Evolutionary conservation across 2,113 vertebrate genomes (phyloP), one percentile per base, ranked within the genome.

Genomic region (Lepisosteus oculatus): DNA sequence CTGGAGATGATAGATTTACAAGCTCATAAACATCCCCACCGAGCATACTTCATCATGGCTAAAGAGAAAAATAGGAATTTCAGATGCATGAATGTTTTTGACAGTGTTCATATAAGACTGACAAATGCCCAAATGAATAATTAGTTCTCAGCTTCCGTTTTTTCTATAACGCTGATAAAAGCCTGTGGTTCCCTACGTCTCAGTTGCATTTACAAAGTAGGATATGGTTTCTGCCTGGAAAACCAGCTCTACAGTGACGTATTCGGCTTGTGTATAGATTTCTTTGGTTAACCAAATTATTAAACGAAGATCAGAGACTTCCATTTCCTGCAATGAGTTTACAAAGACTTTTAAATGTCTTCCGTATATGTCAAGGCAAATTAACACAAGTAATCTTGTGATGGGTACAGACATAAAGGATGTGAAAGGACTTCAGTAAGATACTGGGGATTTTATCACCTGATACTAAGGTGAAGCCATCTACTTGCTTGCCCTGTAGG

Each of bases 1-100:
- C 55, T 76, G 72, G 75, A 79, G 65, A 83, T 79, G 81, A 86
- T 68, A 84, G 84, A 87, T 85, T 88, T 84, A 87, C 72, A 69
- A 59, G 69, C 76, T 68, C 72, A 76, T 87, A 85, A 87, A 83
- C 68, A 78, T 70, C 71, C 81, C 78, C 74, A 72, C 17, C 17
- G 77, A 78, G 77, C 73, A 78, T 71, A 75, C 47, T 68, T 71
- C 76, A 68, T 75, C 70, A 67, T 14, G 55, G 63, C 5, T 14
- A n/a, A 74, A 70, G 76, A 70, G 65, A 69, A 65, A 81, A 73
- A 45, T 73, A 68, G 72, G 74, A 57, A 69, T 41, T 72, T 66
- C 70, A 56, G 72, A 65, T 76, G 69, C 59, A 55, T 69, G 71
- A 56, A 67, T 76, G 14, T 74, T 80, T 72, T 68, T 67, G 61